Evolutionary conservation across 2,888 invertebrate species (phyloP), one percentile per base, ranked within the genome.

Genomic region (Dorcus hopei): DNA sequence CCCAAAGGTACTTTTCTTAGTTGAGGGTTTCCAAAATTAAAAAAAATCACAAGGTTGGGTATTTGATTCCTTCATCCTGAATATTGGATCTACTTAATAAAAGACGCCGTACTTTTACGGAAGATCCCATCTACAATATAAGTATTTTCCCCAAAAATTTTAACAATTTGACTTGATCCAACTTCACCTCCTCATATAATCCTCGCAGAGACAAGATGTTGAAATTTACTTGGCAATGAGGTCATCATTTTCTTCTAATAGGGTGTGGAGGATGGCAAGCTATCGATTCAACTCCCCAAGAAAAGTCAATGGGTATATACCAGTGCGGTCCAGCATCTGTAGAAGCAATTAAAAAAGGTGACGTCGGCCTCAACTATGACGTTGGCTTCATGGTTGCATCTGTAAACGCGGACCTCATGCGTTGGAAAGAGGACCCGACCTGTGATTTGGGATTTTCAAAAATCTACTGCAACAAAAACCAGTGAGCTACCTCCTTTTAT

Each of bases 251-350:
- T 9, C 41, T 41, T 14, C 41, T 9, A 41, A 11, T 41, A 83
- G 88, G 90, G 9, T 92, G 89, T 72, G 91, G 91, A 0, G 93
- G 93, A n/a, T 94, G 93, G 93, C 93, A 94, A 79, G 92, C 90
- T 0, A 84, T 93, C 48, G 93, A 94, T 72, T 87, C 92, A 0
- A 93, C 93, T 0, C 93, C 93, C 0, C 93, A 93, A 74, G 91
- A 93, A 75, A 83, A 82, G 0, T 91, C 91, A 3, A 84, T 85
- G 40, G 86, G 86, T 0, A 71, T 86, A 59, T 91, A 83, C 77
- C 90, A 90, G 62, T 91, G 90, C 68, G 93, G 93, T 0, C 93
- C 93, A 7, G 87, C 90, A 0, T 87, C 93, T 0, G 74, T 92
- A 3, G 89, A 88, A 71, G 93, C 93, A 3, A 83, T 93, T 59